A percentile compares a stretch with the other conserved stretches of the same genome.
Evolutionary conservation across 2,113 vertebrate species (phyloP).

Genomic region (Malurus alboscapulatus): DNA sequence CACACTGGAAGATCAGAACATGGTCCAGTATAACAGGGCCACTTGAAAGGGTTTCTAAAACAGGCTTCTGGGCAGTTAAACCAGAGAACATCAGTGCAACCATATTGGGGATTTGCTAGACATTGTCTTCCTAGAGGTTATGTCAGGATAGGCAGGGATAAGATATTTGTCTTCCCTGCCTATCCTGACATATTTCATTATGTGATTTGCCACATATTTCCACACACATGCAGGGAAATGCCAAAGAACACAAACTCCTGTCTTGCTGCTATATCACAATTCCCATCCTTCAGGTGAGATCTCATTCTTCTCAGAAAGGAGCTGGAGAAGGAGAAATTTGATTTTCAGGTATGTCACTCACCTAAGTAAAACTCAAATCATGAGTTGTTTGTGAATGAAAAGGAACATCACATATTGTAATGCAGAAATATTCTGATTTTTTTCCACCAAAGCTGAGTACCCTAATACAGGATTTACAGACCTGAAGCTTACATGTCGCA

Average conservation of each 20-base stretch:
- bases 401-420: background rate
- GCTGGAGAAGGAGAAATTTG: background rate
- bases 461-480: background rate
- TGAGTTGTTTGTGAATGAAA: background rate
- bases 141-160: background rate
- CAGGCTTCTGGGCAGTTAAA: background rate
- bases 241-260: background rate
- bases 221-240: accelerated
- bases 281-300: background rate
- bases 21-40: background rate
- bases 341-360: background rate
- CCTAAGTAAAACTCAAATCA: background rate
- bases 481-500: background rate
- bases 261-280: background rate
- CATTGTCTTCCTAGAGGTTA: background rate
- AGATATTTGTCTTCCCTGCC: background rate
- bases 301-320: background rate
- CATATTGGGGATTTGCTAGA: background rate
- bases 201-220: background rate
- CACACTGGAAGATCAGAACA: background rate
- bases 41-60: background rate
- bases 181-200: background rate
- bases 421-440: background rate
- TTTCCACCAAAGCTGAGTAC: accelerated
- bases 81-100: background rate